Evolutionary conservation across 64 coral and sea anemone genomes (phyloP).

Genomic region (Dendronephthya gigantea): DNA sequence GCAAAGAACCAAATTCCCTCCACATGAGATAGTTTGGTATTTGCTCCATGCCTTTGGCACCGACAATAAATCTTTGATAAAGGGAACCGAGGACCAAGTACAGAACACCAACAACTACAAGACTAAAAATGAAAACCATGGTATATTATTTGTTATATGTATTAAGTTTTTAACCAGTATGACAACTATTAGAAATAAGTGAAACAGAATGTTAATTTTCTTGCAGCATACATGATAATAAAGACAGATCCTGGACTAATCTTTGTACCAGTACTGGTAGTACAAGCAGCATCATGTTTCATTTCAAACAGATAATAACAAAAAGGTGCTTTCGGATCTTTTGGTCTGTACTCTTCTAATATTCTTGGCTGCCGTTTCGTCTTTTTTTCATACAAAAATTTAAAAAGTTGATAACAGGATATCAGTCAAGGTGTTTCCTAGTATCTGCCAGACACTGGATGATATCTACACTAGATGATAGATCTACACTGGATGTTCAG

Average conservation of each 20-base stretch:
- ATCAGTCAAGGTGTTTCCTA: no score
- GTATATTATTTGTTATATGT: background rate
- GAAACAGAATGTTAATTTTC: background rate
- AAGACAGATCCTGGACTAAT: constrained; percentile 55
- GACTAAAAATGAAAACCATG: constrained; percentile 16
- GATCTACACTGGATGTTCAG: no score
- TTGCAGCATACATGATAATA: constrained; percentile 52
- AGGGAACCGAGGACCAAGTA: constrained; percentile 72
- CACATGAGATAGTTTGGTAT: constrained; percentile 89
- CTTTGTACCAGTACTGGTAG: constrained; percentile 22
- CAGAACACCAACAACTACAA: constrained; percentile 60
- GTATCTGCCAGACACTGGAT: no score
- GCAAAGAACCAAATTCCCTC: constrained; percentile 71
- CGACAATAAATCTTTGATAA: constrained; percentile 82
- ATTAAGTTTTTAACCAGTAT: background rate
- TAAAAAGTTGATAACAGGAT: no score
- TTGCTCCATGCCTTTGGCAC: constrained; percentile 88
- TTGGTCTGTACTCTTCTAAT: constrained; percentile 35
- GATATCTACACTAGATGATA: no score
- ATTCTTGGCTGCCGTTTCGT: background rate
- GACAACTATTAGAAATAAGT: no score
- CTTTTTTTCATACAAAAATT: background rate
- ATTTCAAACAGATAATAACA: constrained; percentile 73
- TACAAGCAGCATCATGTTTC: constrained; percentile 50
- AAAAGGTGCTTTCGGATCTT: background rate